Evolutionary conservation across 2,113 vertebrate genomes (phyloP).

Genomic region (Diadophis punctatus): DNA sequence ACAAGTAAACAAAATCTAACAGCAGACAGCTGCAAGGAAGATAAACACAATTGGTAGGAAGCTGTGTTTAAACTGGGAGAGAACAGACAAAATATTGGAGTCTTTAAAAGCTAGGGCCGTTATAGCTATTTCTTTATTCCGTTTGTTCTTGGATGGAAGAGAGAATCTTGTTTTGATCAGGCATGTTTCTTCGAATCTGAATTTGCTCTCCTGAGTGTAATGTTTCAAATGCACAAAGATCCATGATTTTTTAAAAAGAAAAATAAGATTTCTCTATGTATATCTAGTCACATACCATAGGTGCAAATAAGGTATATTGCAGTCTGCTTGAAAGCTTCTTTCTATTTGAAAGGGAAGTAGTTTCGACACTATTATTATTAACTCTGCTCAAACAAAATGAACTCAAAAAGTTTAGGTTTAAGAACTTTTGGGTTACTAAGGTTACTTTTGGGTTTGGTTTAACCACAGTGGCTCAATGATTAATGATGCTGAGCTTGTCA

Average conservation of each 20-base stretch:
- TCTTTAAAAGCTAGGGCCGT: background rate
- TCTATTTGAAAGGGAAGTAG: background rate
- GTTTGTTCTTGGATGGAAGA: background rate
- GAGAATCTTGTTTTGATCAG: background rate
- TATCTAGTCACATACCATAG: background rate
- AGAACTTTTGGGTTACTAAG: background rate
- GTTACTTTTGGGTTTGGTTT: too few relatives aligned
- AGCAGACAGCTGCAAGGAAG: background rate
- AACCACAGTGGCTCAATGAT: too few relatives aligned
- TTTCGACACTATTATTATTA: background rate
- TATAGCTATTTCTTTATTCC: background rate
- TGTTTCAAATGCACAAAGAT: background rate
- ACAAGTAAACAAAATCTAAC: background rate
- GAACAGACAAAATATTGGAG: background rate
- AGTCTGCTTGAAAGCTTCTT: background rate
- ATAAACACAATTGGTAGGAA: background rate
- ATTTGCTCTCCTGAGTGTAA: background rate
- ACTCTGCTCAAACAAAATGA: background rate
- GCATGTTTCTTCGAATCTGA: background rate
- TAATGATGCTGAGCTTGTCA: too few relatives aligned
- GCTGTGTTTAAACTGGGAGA: background rate
- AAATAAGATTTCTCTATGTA: background rate
- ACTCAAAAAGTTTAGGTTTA: background rate
- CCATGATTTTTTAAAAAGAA: background rate
- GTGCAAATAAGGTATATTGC: background rate